phyloP scores from a whole-genome alignment of 2,113 vertebrate species.

The Pogonocichla stellata region DNA sequence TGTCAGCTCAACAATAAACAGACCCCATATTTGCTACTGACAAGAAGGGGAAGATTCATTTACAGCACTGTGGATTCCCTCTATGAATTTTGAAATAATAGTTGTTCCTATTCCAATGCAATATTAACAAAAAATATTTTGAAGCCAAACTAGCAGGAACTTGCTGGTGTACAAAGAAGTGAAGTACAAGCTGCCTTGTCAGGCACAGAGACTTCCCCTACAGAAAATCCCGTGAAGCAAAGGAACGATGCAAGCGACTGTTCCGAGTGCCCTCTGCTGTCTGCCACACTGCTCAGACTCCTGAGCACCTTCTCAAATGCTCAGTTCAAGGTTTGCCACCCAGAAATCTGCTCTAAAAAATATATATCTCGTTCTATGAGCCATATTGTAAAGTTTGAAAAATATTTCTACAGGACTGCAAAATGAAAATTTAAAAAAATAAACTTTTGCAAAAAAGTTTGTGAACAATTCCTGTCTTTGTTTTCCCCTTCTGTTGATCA shows the following conservation, averaged over 20 bases:
- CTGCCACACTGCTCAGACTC: not conserved
- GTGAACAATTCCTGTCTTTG: not conserved
- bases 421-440: not conserved
- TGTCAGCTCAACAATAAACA: not conserved
- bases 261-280: conserved; percentile 55
- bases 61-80: not conserved
- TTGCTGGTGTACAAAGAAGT: not conserved
- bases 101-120: not conserved
- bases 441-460: not conserved
- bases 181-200: not conserved
- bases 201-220: not conserved
- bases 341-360: not conserved
- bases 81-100: not conserved
- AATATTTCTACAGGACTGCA: not conserved
- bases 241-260: not conserved
- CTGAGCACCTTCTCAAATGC: rapidly evolving
- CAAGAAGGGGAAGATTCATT: not conserved
- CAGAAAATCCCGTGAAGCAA: not conserved
- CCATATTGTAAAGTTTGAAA: not conserved
- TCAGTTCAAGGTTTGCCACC: not conserved
- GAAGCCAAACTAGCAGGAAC: not conserved
- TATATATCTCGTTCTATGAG: not conserved
- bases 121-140: not conserved
- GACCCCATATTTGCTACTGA: not conserved
- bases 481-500: not conserved